Conservation (phyloP, 2,888 invertebrate species). For the Synergus japonicus region DNA sequence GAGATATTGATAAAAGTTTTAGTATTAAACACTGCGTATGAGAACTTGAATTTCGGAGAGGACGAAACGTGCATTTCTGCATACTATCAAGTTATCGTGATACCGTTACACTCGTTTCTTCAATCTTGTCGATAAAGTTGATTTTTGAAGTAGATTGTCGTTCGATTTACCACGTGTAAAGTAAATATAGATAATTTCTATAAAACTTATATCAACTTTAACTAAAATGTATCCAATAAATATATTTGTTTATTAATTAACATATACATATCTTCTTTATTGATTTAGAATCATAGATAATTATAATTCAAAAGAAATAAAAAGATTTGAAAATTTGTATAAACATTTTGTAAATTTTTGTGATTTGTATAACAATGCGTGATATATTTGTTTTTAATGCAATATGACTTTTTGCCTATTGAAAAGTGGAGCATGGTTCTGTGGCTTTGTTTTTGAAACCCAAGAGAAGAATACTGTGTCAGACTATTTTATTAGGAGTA, state of each 20-base stretch:
- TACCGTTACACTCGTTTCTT: slow-evolving; percentile 55
- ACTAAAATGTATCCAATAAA: background rate
- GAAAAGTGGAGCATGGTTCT: background rate
- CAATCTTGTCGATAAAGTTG: slow-evolving; percentile 47
- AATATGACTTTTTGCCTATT: background rate
- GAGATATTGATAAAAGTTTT: background rate
- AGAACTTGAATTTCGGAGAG: slow-evolving; percentile 21
- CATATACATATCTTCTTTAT: no score
- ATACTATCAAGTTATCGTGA: slow-evolving; percentile 41
- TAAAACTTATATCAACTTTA: background rate
- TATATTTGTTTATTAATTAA: background rate
- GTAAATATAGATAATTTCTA: background rate
- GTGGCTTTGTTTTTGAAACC: no score
- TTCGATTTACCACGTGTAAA: slow-evolving; percentile 30
- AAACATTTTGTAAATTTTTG: no score
- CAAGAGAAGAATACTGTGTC: no score
- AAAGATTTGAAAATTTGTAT: background rate
- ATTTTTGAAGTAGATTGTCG: slow-evolving; percentile 31
- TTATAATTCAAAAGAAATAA: no score
- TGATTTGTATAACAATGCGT: no score
- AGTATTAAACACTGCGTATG: background rate
- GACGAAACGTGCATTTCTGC: slow-evolving; percentile 34
- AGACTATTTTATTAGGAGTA: no score
- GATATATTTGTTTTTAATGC: no score
- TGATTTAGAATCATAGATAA: no score